phyloP scores from a whole-genome alignment of 2,888 invertebrate species.

The Euzetes globulus region DNA sequence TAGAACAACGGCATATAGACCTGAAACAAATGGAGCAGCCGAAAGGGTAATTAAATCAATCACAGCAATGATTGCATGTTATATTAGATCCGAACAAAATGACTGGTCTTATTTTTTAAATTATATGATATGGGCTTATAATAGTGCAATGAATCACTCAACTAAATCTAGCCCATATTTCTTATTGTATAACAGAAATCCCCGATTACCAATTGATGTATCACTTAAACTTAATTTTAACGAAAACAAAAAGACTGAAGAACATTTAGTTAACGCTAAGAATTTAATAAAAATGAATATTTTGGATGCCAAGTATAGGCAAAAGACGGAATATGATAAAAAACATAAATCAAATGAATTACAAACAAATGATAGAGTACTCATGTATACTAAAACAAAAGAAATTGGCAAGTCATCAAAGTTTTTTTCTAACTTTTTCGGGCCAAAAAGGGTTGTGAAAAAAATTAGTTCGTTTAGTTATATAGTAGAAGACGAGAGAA shows the following conservation, averaged over 20 bases:
- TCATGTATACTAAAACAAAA: no score
- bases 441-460: no score
- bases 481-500: no score
- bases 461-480: no score
- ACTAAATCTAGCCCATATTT: neutral
- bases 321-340: no score
- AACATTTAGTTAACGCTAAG: neutral
- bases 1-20: conserved; percentile 38
- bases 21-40: conserved; percentile 38
- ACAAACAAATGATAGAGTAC: no score
- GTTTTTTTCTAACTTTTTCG: no score
- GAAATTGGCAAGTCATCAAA: no score
- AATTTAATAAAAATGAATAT: neutral
- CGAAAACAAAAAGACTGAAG: neutral
- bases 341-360: no score
- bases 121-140: conserved; percentile 39
- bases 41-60: conserved; percentile 40
- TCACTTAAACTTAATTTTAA: neutral
- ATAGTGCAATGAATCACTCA: neutral
- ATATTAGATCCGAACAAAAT: conserved; percentile 32
- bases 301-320: neutral
- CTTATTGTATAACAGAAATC: neutral
- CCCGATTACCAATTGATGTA: neutral
- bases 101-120: conserved; percentile 40
- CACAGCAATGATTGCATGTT: conserved; percentile 37